Evolutionary conservation across 2,888 invertebrate genomes (phyloP), one percentile per base, ranked within the genome.

Genomic region (Marronus borbonicus): DNA sequence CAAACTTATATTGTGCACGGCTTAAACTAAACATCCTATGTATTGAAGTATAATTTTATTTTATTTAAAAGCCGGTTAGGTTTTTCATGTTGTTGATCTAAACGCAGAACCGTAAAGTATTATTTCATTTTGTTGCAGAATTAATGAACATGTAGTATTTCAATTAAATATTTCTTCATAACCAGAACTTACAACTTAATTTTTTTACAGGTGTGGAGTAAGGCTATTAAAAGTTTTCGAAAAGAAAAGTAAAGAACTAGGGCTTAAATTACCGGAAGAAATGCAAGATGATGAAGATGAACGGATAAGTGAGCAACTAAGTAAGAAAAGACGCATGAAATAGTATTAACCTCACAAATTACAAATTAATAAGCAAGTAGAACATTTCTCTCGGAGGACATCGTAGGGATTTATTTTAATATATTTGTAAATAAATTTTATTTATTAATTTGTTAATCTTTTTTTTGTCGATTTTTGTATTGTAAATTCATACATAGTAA

Each of bases 141-240:
- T 5, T 39, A 39, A 8, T 39, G 2, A 5, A 39, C 2, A 12
- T 44, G 12, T 44, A 44, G 44, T 44, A 12, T 44, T 44, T 44
- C 31, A 36, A 36, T 36, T 36, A 0, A 36, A 36, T 36, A 36
- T 36, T 36, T 36, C 5, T 5, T 44, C 5, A 10, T 44, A 44
- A 44, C 8, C 2, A 39, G 39, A 39, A 39, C 2, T 12, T 44
- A 1, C 8, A 58, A 5, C 20, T 17, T 5, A 58, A 24, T 17
- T 64, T 60, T 78, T 24, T 78, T 76, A 39, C 89, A 96, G 96
- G 87, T 93, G 95, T 85, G 96, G 96, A 74, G 90, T 90, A 82
- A 90, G 92, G 76, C 90, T 97, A 80, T 92, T 94, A 83, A 92
- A 92, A 82, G 94, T 92, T 87, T 93, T 96, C 80, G 92, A 92